Evolutionary conservation across 2,888 invertebrate species (phyloP).

Genomic region (Drosophila falleni): DNA sequence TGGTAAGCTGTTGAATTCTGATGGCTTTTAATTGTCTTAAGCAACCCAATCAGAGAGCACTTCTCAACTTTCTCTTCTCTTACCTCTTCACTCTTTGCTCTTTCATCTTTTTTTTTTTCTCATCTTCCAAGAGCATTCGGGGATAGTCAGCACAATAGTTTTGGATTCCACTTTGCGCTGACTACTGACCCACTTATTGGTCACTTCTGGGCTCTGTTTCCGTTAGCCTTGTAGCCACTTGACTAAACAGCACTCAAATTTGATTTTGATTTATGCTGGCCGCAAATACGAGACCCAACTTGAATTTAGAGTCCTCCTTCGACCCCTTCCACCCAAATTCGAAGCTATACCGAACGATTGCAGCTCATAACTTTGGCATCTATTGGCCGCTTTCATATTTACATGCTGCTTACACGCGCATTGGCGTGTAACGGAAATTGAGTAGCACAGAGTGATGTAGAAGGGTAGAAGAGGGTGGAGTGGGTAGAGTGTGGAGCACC

Average conservation of each 20-base stretch:
- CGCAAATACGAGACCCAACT: constrained; percentile 39
- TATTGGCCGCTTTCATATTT: constrained; percentile 68
- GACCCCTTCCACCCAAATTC: neutral
- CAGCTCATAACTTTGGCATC: constrained; percentile 74
- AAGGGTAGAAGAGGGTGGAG: neutral
- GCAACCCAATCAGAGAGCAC: constrained; percentile 58
- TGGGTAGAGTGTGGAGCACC: constrained; percentile 20
- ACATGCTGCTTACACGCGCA: constrained; percentile 79
- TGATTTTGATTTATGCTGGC: constrained; percentile 75
- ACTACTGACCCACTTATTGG: constrained; percentile 76
- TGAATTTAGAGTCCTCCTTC: constrained; percentile 8
- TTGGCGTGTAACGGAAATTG: constrained; percentile 76
- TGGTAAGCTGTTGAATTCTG: constrained; percentile 70
- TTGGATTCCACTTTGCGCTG: constrained; percentile 59
- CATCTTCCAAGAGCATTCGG: constrained; percentile 13
- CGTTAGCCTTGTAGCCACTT: constrained; percentile 63
- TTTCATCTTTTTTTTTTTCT: neutral
- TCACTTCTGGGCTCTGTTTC: constrained; percentile 69
- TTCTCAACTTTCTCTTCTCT: neutral
- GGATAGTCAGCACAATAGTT: constrained; percentile 63
- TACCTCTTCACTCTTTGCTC: neutral
- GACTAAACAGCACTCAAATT: constrained; percentile 76
- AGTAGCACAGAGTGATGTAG: constrained; percentile 41
- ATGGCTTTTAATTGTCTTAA: constrained; percentile 70
- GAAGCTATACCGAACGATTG: constrained; percentile 50